These are phyloP conservation scores for Epirrita christyi DNA, from an alignment of 2,888 invertebrate genomes.

Conservation along the genomic window DNA sequence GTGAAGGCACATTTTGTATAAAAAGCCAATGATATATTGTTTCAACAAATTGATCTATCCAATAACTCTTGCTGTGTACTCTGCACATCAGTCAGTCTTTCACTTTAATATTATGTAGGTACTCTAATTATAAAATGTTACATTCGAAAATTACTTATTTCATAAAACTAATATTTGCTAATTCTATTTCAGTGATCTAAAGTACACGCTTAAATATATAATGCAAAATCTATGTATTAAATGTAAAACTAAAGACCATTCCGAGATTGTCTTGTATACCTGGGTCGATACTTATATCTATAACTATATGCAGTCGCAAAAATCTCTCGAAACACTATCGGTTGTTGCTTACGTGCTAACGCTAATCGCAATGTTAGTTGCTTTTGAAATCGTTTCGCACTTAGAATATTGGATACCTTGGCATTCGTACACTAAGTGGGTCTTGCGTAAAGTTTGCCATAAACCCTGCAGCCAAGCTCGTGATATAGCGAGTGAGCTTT, in stretches of 20 bases:
- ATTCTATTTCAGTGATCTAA: conserved; percentile 11
- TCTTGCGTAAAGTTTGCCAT: conserved; percentile 38
- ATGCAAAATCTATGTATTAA: conserved; percentile 18
- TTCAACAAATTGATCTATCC: conserved; percentile 37
- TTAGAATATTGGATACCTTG: conserved; percentile 23
- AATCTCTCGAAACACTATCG: conserved; percentile 14
- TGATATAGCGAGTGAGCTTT: conserved; percentile 71
- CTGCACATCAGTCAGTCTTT: conserved; percentile 16
- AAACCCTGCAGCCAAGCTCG: conserved; percentile 61
- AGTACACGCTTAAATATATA: conserved; percentile 6
- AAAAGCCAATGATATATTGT: conserved; percentile 71
- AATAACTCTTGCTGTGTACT: conserved; percentile 29
- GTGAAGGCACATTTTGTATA: conserved; percentile 63
- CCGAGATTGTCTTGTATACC: conserved; percentile 16
- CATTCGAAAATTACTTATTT: conserved; percentile 3
- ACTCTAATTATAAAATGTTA: conserved; percentile 20
- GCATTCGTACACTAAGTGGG: conserved; percentile 32
- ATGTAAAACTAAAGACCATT: conserved; percentile 23
- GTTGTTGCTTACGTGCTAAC: conserved; percentile 20
- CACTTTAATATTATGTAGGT: conserved; percentile 8
- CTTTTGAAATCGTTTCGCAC: conserved; percentile 21
- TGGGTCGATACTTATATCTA: conserved; percentile 26
- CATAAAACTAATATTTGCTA: conserved; percentile 18
- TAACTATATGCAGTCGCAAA: conserved; percentile 24
- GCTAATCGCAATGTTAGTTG: conserved; percentile 20